Evolutionary conservation across 2,113 vertebrate species (phyloP).

Genomic region (Paramisgurnus dabryanus): DNA sequence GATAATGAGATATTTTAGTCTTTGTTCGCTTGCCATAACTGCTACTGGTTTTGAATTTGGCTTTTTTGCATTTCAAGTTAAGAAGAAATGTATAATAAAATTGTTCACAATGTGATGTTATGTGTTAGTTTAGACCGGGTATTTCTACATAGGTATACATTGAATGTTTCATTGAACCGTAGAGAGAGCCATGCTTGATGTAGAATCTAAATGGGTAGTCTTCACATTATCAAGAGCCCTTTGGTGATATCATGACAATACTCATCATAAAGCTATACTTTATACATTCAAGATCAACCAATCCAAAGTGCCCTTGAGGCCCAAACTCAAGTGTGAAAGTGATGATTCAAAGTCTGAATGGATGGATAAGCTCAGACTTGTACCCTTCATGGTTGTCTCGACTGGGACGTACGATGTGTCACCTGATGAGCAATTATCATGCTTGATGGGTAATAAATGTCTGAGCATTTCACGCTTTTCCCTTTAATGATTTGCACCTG

Average conservation of each 20-base stretch:
- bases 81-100: too few species aligned
- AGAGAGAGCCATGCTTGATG: too few species aligned
- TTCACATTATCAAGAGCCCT: neutral
- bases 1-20: too few species aligned
- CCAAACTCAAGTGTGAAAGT: conserved; percentile 13
- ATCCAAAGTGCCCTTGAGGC: neutral
- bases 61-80: too few species aligned
- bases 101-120: too few species aligned
- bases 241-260: neutral
- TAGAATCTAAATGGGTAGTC: too few species aligned
- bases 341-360: conserved; percentile 4
- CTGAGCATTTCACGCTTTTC: conserved; percentile 18
- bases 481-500: conserved; percentile 31
- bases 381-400: conserved; percentile 28
- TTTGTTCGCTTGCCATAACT: too few species aligned
- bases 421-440: conserved; percentile 41
- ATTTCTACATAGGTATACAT: too few species aligned
- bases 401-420: conserved; percentile 29
- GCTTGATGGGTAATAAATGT: conserved; percentile 38
- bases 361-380: conserved; percentile 26
- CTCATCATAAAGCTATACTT: neutral
- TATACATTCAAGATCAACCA: neutral
- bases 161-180: too few species aligned
- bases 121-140: too few species aligned
- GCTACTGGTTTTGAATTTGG: too few species aligned